Evolutionary conservation across 2,797 vertebrate species (phyloP).

Genomic region (Dicrostonyx torquatus): DNA sequence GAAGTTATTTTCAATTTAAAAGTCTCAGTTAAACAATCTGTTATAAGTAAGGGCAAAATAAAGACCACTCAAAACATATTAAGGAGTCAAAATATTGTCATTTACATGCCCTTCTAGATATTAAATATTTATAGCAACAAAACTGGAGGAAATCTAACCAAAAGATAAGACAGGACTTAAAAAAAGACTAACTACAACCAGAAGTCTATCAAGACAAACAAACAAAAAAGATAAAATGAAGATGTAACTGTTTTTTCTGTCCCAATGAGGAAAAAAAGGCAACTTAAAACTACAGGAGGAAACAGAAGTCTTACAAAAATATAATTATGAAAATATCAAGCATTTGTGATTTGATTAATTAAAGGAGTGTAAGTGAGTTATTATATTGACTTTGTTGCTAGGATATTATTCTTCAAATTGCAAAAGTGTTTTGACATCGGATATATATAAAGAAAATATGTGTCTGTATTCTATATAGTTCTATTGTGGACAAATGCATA

Average conservation of each 20-base stretch:
- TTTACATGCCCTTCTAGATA: background rate
- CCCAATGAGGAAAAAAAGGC: background rate
- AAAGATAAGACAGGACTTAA: background rate
- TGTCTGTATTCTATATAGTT: background rate
- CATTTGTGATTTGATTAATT: background rate
- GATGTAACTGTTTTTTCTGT: background rate
- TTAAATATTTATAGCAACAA: background rate
- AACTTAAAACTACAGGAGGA: constrained; percentile 27
- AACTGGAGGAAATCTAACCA: constrained; percentile 1
- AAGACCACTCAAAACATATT: background rate
- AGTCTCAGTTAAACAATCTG: background rate
- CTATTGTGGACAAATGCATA: background rate
- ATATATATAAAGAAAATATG: background rate
- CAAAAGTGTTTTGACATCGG: background rate
- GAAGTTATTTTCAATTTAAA: background rate
- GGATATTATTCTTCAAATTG: background rate
- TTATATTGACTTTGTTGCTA: background rate
- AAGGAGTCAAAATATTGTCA: background rate
- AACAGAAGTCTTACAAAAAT: background rate
- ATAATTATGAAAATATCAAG: background rate
- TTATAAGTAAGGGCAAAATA: background rate
- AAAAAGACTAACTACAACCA: background rate
- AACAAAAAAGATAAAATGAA: background rate
- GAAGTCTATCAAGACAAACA: constrained; percentile 17
- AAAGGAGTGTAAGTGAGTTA: background rate